Evolutionary conservation across 1,140 invertebrate species (phyloP).

Genomic region (Macrosteles quadrilineatus): DNA sequence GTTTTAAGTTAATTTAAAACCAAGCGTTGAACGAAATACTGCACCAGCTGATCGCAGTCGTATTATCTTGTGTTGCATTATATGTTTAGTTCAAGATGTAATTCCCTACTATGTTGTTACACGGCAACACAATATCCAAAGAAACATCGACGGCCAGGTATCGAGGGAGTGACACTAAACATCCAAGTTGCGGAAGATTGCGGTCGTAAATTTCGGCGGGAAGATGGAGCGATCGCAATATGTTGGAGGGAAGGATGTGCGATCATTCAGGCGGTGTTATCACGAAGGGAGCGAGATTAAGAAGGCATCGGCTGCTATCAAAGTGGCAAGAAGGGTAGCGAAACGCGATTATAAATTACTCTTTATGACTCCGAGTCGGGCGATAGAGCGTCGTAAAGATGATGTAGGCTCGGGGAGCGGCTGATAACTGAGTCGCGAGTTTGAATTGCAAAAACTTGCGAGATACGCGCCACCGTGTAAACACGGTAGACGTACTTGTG

Average conservation of each 20-base stretch:
- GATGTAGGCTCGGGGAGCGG: constrained; percentile 27
- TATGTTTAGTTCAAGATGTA: too few species aligned
- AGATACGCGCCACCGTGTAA: constrained; percentile 2
- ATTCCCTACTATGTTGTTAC: too few species aligned
- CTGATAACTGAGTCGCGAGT: constrained; percentile 25
- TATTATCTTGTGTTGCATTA: too few species aligned
- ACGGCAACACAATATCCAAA: too few species aligned
- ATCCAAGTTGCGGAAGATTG: constrained; percentile 1
- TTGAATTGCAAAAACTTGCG: constrained; percentile 27
- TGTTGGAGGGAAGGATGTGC: constrained; percentile 13
- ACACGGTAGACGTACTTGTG: constrained; percentile 15
- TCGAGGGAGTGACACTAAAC: neutral
- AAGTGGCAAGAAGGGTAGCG: constrained; percentile 24
- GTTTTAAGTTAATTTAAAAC: too few species aligned
- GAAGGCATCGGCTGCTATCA: constrained; percentile 19
- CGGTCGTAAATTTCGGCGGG: constrained; percentile 3
- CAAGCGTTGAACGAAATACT: too few species aligned
- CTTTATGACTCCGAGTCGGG: constrained; percentile 31
- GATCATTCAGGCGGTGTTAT: constrained; percentile 19
- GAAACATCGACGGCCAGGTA: too few species aligned
- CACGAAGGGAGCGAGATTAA: constrained; percentile 20
- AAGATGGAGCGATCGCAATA: constrained; percentile 14
- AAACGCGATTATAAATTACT: constrained; percentile 35
- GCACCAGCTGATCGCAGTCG: too few species aligned
- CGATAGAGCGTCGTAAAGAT: constrained; percentile 31